These are phyloP conservation scores for Napeogenes inachia DNA, from an alignment of 2,888 invertebrate genomes.

Conservation along the genomic window DNA sequence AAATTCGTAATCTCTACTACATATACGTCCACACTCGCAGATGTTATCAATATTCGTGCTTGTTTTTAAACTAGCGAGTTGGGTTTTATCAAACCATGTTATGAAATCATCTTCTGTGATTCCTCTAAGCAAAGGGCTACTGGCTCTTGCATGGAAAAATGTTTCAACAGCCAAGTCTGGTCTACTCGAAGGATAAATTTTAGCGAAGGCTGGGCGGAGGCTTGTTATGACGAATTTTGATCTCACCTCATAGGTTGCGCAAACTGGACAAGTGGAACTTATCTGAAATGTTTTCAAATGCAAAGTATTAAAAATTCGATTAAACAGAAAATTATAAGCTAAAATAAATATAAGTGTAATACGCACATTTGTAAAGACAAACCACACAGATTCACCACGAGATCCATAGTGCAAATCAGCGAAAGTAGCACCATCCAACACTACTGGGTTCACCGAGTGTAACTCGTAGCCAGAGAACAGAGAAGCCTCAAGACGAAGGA, in stretches of 20 bases:
- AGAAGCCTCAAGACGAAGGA: slow-evolving; percentile 78
- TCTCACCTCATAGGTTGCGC: slow-evolving; percentile 78
- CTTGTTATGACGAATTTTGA: slow-evolving; percentile 79
- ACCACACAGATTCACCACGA: slow-evolving; percentile 80
- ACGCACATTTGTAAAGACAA: slow-evolving; percentile 81
- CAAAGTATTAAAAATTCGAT: too few species aligned
- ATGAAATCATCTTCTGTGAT: slow-evolving; percentile 82
- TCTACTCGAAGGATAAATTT: slow-evolving; percentile 79
- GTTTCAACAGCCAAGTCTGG: slow-evolving; percentile 80
- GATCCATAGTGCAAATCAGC: slow-evolving; percentile 79
- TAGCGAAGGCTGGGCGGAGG: slow-evolving; percentile 79
- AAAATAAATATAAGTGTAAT: neutral
- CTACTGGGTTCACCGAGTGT: slow-evolving; percentile 73
- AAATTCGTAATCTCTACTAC: slow-evolving; percentile 66
- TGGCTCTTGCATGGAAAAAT: slow-evolving; percentile 79
- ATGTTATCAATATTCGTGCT: slow-evolving; percentile 70
- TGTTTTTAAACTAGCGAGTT: slow-evolving; percentile 64
- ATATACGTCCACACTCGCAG: slow-evolving; percentile 74
- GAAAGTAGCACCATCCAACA: slow-evolving; percentile 75
- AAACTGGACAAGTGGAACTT: slow-evolving; percentile 78
- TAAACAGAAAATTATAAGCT: neutral
- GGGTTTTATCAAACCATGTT: slow-evolving; percentile 81
- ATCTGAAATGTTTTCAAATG: slow-evolving; percentile 54
- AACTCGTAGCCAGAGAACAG: slow-evolving; percentile 81
- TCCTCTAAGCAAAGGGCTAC: slow-evolving; percentile 78